Base-by-base conservation (phyloP, 2,797 vertebrate species). In the Cynopterus sphinx region DNA sequence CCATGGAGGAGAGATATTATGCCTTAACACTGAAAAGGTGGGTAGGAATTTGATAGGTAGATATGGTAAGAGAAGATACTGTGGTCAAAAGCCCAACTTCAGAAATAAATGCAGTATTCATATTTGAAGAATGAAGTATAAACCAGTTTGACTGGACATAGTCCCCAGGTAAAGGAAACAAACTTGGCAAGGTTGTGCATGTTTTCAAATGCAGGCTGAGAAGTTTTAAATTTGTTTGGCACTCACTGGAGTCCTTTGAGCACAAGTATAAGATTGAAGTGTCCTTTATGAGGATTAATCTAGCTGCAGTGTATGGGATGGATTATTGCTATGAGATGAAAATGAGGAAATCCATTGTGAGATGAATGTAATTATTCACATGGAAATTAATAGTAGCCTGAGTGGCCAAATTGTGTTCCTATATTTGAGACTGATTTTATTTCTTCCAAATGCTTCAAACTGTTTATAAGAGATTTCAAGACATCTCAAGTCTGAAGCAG, bases 381-480 rank as follows among this genome's bases (percentile, higher is more conserved):
- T 51, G 39, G n/a, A 90, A 92, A 24, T 49, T 51, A 31, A 73
- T 90, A 59, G 90, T 43, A 70, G 65, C 22, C 13, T 51, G 63
- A 87, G 13, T 82, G 39, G 33, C 13, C n/a, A 87, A 65, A 77
- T 53, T 61, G 15, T 55, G 9, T 86, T 87, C 63, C 68, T 73
- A 6, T 73, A 33, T 86, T 94, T 89, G 51, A 90, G 36, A 57
- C 19, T 55, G 33, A 88, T 33, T 39, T 84, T 73, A 82, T 92
- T 94, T 82, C 73, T 95, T 59, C 33, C 78, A 81, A 85, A 90
- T 78, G 26, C 41, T 88, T 94, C 57, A 81, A 57, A 78, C 11
- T 53, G 28, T 84, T 94, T 65, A n/a, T 22, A 77, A 90, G 70
- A 84, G 51, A 81, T 53, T 94, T 91, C 53, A 67, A 89, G 33